Conservation (phyloP, 37 sponge, comb jelly and placozoan genomes). For the Aphrocallistes beatrix region DNA sequence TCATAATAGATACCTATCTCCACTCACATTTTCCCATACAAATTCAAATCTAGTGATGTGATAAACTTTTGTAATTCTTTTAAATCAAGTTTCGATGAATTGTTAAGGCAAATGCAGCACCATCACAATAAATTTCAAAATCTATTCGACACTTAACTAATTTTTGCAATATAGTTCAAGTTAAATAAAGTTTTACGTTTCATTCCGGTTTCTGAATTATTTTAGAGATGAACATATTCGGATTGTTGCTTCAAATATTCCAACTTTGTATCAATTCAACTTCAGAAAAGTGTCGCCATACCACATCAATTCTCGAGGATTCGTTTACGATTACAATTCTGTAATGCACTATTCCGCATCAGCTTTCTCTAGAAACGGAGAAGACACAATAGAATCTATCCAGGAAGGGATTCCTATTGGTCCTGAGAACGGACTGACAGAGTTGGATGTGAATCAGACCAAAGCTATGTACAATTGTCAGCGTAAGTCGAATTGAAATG, state of each 20-base stretch:
- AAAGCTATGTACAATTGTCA: slow-evolving; percentile 34
- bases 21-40: too few species aligned
- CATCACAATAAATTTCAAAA: too few species aligned
- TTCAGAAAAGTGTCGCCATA: slow-evolving; percentile 15
- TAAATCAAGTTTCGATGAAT: too few species aligned
- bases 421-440: slow-evolving; percentile 31
- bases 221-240: slow-evolving; percentile 13
- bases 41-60: too few species aligned
- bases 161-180: too few species aligned
- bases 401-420: slow-evolving; percentile 40
- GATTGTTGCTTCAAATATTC: not conserved
- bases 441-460: slow-evolving; percentile 44
- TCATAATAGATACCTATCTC: too few species aligned
- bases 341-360: slow-evolving; percentile 59
- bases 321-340: slow-evolving; percentile 64
- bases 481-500: too few species aligned
- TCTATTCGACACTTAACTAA: too few species aligned
- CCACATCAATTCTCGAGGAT: slow-evolving; percentile 39
- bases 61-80: too few species aligned
- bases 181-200: too few species aligned
- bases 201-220: too few species aligned
- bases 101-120: too few species aligned
- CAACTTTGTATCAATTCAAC: slow-evolving; percentile 20
- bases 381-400: slow-evolving; percentile 27
- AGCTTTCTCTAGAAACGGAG: slow-evolving; percentile 10